Evolutionary conservation across 2,797 vertebrate genomes (phyloP), one percentile per base, ranked within the genome.

Genomic region (Enteromius radiatus): DNA sequence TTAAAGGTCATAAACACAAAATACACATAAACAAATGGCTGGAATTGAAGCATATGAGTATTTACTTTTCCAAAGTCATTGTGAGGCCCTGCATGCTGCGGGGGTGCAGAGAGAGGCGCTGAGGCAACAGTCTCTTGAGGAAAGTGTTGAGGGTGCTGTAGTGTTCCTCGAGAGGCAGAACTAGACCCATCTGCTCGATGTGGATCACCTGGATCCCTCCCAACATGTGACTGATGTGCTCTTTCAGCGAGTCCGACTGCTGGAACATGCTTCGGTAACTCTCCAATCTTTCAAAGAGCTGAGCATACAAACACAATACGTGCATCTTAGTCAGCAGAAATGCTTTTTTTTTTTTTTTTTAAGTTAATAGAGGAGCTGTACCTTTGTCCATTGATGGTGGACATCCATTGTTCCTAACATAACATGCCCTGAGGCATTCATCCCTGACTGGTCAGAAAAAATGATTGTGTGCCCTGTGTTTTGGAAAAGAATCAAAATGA

Each of bases 371-470:
- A 47, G 17, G 21, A 28, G 49, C 76, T 91, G 95, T 95, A 99
- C 98, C 91, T 96, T 96, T 47, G 93, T 94, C 98, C 98, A 99
- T 87, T 99, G 96, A 70, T 99, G 96, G 87, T 99, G 98, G 86
- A 99, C 98, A 63, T 99, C 98, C 94, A 95, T 96, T 75, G 96
- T 98, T 89, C 98, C 98, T 84, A 99, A 93, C 96, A 98, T 96
- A 74, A 99, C 89, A 6, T 98, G 94, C 73, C 98, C 97, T 23
- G 93, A 93, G 0, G 96, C 96, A 21, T 97, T 98, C 96, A 99
- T 93, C 61, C 97, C 98, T 0, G 98, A 98, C 54, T 94, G 95
- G 91, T 99, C 98, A 73, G 97, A 95, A 81, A 98, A 99, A 64
- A 98, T 86, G 52, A 99, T 81, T 0, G 94, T 96, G 83, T 91